Evolutionary conservation across 2,888 invertebrate genomes (phyloP), one percentile per base, ranked within the genome.

Genomic region (Chloroclystis v-ata): DNA sequence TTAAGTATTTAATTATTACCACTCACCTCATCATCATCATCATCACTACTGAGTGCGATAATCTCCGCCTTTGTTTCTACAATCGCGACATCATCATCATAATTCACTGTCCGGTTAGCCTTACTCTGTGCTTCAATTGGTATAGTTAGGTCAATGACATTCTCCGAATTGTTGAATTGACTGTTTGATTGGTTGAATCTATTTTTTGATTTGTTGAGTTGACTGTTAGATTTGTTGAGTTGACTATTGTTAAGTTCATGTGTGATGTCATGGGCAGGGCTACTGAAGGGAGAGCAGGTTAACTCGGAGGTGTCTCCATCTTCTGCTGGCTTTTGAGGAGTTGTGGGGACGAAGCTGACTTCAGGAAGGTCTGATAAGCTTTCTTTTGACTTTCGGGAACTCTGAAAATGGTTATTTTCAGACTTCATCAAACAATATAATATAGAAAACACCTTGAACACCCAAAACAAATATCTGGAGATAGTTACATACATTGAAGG

Each of bases 11-110:
- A n/a, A n/a, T n/a, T 29, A 12, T 28, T 12, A 10, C 12, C 13
- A 14, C 73, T 70, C 52, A 82, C 82, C 67, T 71, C 74, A 29
- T 50, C 46, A 29, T 49, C 44, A 4, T 86, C 87, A 16, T 86
- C 86, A 53, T 86, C 87, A 42, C 88, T 89, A 68, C 87, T 88
- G 9, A 87, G 60, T 6, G 80, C 78, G 25, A 89, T 83, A 8
- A 89, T 69, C 57, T 83, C 83, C 4, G 77, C 71, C 38, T 72
- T 69, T 1, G 57, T 62, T 37, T 84, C 83, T 39, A 85, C 69
- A 9, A 86, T 79, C 1, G 83, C 74, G 8, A 86, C 71, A 42
- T 86, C 85, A 58, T 86, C 83, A 52, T 84, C 81, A 45, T 63
- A 56, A 8, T 13, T 13, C 13, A 33, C 24, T 16, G 39, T 59